Base-by-base conservation (phyloP, 2,888 invertebrate species). In the Ganaspis brasiliensis region DNA sequence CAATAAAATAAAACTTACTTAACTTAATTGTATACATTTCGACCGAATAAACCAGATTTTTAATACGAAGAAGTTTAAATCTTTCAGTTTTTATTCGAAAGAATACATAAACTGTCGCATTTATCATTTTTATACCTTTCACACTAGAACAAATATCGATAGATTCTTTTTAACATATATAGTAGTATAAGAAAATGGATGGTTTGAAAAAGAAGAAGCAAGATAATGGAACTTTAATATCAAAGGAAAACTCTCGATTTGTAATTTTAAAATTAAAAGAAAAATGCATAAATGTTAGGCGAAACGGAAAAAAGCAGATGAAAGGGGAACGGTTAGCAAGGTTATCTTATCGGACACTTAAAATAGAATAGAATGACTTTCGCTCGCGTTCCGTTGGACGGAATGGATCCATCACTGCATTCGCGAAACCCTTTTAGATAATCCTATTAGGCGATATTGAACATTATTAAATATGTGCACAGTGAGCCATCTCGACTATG, bases 381-480 rank as follows among this genome's bases (percentile, higher is more conserved):
- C n/a, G 14, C 8, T 12, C 2, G 12, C 52, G 52, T 19, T 52
- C 52, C 80, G 78, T 82, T 75, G 74, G 52, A 70, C 78, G 79
- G 79, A 84, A 88, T 86, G 84, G 85, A 88, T 87, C 87, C 88
- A 88, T 90, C 89, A 90, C 88, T 89, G 88, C 86, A 87, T 83
- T 82, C 82, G 85, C 81, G 90, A 91, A 90, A 90, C 91, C 89
- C 86, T 88, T 88, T 85, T 82, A 84, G 84, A 85, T 88, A 87
- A 91, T 89, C 88, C 87, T 82, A 85, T 91, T 91, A 91, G 85
- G 77, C 80, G 87, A 87, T 86, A 90, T 89, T 84, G 86, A 88
- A 88, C 87, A 84, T 89, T 89, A 88, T 90, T 90, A 89, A 89
- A 89, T 89, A 88, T 88, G 85, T 84, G 75, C 78, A 74, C 72